These are phyloP conservation scores for Cetoscarus ocellatus DNA, from an alignment of 2,797 vertebrate genomes.

Conservation along the genomic window DNA sequence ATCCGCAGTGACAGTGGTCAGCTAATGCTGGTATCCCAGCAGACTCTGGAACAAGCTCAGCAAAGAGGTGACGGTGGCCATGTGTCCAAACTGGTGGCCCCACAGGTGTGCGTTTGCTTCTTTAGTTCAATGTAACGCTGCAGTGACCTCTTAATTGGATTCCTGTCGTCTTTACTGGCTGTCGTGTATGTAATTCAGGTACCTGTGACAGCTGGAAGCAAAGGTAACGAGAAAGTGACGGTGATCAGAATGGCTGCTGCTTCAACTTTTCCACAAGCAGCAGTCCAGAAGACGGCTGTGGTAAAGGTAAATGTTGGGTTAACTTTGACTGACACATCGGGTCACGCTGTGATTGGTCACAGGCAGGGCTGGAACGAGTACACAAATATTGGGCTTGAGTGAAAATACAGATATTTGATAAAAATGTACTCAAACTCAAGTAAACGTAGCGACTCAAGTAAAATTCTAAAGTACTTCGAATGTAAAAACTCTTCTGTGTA, in stretches of 20 bases:
- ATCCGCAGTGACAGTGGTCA: slow-evolving; percentile 93
- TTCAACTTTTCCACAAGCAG: slow-evolving; percentile 48
- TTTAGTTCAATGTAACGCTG: not conserved
- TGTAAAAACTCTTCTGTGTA: too few relatives aligned
- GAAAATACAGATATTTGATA: too few relatives aligned
- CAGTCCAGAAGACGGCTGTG: slow-evolving; percentile 52
- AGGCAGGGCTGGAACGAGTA: too few relatives aligned
- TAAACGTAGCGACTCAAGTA: too few relatives aligned
- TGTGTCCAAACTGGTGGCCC: slow-evolving; percentile 44
- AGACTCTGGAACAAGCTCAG: slow-evolving; percentile 86
- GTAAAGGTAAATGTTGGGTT: slow-evolving; percentile 45
- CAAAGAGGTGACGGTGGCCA: slow-evolving; percentile 60
- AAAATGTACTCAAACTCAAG: too few relatives aligned
- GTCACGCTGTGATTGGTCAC: too few relatives aligned
- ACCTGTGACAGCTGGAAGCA: slow-evolving; percentile 77
- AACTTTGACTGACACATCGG: too few relatives aligned
- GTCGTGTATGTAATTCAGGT: slow-evolving; percentile 73
- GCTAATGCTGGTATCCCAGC: slow-evolving; percentile 94
- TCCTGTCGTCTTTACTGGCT: not conserved
- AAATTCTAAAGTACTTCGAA: too few relatives aligned
- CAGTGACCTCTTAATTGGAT: not conserved
- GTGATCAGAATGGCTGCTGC: slow-evolving; percentile 79
- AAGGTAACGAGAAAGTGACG: slow-evolving; percentile 77
- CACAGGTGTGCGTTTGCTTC: slow-evolving; percentile 66
- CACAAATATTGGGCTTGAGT: too few relatives aligned